Percentiles rank a stretch among this genome's conserved stretches.
These are phyloP conservation scores for Erethizon dorsatum DNA, from an alignment of 2,797 vertebrate genomes.

Conservation along the genomic window DNA sequence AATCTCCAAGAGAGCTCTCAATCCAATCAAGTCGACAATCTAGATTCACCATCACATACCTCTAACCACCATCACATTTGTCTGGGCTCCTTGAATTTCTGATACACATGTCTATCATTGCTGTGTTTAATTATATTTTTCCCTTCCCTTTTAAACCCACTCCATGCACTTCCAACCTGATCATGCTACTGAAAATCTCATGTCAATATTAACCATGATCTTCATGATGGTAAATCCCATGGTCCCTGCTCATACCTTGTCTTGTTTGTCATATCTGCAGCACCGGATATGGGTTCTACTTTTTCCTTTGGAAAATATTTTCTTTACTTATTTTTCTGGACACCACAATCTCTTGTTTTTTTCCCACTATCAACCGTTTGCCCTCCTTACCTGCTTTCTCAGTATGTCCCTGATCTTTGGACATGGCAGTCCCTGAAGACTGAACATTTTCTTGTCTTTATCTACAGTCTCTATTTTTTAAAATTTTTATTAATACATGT, in stretches of 20 bases:
- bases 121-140: not conserved
- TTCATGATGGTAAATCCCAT: not conserved
- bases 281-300: not conserved
- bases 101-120: too few relatives aligned
- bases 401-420: not conserved
- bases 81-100: not conserved
- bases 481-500: not conserved
- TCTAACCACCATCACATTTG: not conserved
- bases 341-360: not conserved
- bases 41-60: not conserved
- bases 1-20: not conserved
- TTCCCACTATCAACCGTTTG: not conserved
- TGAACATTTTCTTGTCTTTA: not conserved
- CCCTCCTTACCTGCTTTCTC: not conserved
- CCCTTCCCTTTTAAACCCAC: not conserved
- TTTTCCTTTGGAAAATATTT: not conserved
- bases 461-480: not conserved
- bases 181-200: not conserved
- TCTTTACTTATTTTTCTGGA: not conserved
- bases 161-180: not conserved
- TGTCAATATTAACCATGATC: not conserved
- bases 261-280: not conserved
- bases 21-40: not conserved
- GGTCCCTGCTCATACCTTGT: not conserved
- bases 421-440: not conserved